Evolutionary conservation across 2,888 invertebrate species (phyloP).

Genomic region (Polia nebulosa): DNA sequence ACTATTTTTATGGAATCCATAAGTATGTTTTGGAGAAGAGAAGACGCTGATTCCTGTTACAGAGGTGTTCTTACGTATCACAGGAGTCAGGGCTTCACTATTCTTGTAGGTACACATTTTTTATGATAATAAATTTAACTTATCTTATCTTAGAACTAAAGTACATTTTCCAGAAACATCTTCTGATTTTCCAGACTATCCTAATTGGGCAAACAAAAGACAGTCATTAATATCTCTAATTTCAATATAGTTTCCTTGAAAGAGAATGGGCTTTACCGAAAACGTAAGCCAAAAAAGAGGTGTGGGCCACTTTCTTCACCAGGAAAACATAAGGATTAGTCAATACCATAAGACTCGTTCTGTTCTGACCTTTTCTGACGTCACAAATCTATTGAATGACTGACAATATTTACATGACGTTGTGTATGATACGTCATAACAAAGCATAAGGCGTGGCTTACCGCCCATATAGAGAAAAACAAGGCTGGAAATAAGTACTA

Average conservation of each 20-base stretch:
- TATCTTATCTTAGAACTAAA: not conserved
- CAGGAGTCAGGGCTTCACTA: too few species aligned
- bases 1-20: too few species aligned
- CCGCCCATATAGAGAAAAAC: constrained; percentile 6
- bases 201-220: not conserved
- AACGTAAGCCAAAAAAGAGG: not conserved
- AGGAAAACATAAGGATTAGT: not conserved
- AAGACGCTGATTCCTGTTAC: too few species aligned
- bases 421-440: constrained; percentile 1
- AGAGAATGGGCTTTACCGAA: not conserved
- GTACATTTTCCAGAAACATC: not conserved
- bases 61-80: too few species aligned
- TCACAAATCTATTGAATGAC: constrained; percentile 7
- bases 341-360: not conserved
- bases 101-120: too few species aligned
- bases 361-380: not conserved
- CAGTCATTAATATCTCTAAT: not conserved
- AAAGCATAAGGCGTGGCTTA: not conserved
- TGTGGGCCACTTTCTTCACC: not conserved
- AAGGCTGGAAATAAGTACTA: not conserved
- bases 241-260: not conserved
- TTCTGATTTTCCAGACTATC: not conserved
- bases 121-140: too few species aligned
- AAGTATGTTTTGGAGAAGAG: too few species aligned
- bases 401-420: constrained; percentile 16